Base-by-base conservation (phyloP, 2,888 invertebrate genomes). In the Lumbricus terrestris region DNA sequence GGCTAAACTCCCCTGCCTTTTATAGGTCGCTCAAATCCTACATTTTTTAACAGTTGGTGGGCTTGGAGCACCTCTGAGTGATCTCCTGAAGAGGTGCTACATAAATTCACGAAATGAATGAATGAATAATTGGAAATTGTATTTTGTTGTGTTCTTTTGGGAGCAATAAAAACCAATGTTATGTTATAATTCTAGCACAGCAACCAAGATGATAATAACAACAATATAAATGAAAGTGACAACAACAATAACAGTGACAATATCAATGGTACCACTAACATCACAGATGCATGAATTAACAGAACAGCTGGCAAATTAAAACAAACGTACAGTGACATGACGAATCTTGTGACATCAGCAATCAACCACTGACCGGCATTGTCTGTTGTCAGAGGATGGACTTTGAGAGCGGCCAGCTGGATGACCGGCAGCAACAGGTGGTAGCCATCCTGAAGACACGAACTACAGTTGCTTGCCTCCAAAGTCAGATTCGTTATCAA, bases 401-500 rank as follows among this genome's bases (percentile, higher is more conserved):
- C 85, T 37, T 83, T 90, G 40, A 83, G 69, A n/a, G 82, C 83
- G 8, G 90, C 82, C 38, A 90, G 83, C 38, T 90, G 90, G 38
- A 85, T 40, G 40, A 90, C 37, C 20, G 90, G 90, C n/a, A 90
- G 90, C 38, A 90, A 40, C 29, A 90, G 90, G 37, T 38, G 35
- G 37, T 83, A 90, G 23, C 83, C 37, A 38, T 90, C 90, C 85
- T 90, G 90, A 38, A 90, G 90, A 83, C 90, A 90, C 20, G 90
- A 40, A 82, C 90, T 83, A 82, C 90, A 90, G 90, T 90, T 90
- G 85, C 83, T 90, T 82, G 90, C 90, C 47, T 90, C 90, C 82
- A 90, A 37, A 16, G 37, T 83, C 85, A 90, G 34, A 20, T 38
- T 82, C 38, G 37, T 37, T 42, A 90, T 29, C 37, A 83, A 82